A percentile compares a stretch with the other conserved stretches of the same genome.
Evolutionary conservation across 2,888 invertebrate species (phyloP).

Genomic region (Sclerodermus sp.): DNA sequence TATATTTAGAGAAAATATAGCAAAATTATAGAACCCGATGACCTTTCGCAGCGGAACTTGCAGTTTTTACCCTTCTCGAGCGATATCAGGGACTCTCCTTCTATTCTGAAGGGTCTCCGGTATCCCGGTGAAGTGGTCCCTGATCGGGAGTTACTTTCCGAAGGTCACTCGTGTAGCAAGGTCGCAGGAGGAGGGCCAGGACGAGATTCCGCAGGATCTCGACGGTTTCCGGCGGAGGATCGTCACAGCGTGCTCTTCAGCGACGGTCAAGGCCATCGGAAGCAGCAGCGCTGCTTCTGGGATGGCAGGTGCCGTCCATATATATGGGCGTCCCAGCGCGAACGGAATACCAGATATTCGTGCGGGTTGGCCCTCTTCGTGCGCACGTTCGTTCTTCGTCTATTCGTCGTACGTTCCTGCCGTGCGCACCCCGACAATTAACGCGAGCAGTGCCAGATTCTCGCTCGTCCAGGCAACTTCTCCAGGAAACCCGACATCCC

Average conservation of each 20-base stretch:
- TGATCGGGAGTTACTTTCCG: too few species aligned
- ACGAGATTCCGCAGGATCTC: slow-evolving; percentile 1
- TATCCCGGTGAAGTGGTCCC: too few species aligned
- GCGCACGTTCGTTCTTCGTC: background rate
- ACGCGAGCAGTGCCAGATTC: background rate
- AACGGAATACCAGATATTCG: slow-evolving; percentile 55
- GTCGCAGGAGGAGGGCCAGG: background rate
- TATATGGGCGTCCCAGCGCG: slow-evolving; percentile 56
- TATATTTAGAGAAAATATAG: too few species aligned
- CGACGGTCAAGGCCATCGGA: slow-evolving; percentile 24
- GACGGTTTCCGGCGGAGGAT: too few species aligned
- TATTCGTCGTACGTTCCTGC: background rate
- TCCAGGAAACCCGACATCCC: too few species aligned
- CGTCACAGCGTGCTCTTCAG: slow-evolving; percentile 6
- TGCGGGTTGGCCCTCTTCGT: slow-evolving; percentile 26
- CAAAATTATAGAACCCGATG: too few species aligned
- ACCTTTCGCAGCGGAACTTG: too few species aligned
- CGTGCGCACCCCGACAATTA: background rate
- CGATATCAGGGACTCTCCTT: too few species aligned
- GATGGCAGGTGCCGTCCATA: slow-evolving; percentile 37
- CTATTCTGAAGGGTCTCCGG: too few species aligned
- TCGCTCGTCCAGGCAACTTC: background rate
- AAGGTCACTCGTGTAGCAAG: too few species aligned
- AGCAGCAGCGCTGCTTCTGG: slow-evolving; percentile 26
- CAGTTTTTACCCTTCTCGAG: too few species aligned